Base-by-base conservation (phyloP, 2,113 vertebrate genomes). In the Nothoprocta pentlandii region DNA sequence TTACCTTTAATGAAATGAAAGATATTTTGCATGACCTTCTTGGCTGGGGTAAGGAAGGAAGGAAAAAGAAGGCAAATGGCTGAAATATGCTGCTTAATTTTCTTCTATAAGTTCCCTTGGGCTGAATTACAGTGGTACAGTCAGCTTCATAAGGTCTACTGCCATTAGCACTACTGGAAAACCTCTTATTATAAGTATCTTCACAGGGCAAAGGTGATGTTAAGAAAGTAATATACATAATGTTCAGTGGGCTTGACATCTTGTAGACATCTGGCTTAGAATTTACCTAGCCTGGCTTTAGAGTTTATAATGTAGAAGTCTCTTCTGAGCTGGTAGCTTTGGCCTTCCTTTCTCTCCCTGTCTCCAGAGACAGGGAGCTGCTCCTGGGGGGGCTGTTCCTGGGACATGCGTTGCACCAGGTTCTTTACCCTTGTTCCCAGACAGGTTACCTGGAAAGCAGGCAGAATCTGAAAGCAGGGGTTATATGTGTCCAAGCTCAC, bases 1-100 rank as follows among this genome's bases (percentile, higher is more conserved):
- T 88, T 93, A 20, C 20, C 61, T 79, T 67, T 78, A 80, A 93
- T 88, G 61, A 95, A 94, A 88, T 81, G 61, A 71, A 84, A 80
- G 80, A 7, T 68, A 61, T 41, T 90, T 91, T 93, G 21, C 32
- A 32, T 71, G 53, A 93, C 47, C 85, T 90, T 89, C 51, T 81
- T 93, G 69, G 4, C 26, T 42, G 25, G 28, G 20, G 26, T 81
- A 63, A 91, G 85, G 25, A 80, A 30, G 34, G 36, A 51, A 85
- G 84, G 51, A 87, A 87, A 80, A 85, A 79, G 30, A 73, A 89
- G 54, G n/a, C 47, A 84, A 58, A 79, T 80, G 4, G 70, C 39
- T 80, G 34, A 70, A 70, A 42, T 7, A 59, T 32, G 66, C 61
- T 89, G 49, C 32, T 51, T 86, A 71, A 73, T 93, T 96, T 96